These are phyloP conservation scores for Pteromalus puparum DNA, from an alignment of 1,140 invertebrate species.

Conservation along the genomic window DNA sequence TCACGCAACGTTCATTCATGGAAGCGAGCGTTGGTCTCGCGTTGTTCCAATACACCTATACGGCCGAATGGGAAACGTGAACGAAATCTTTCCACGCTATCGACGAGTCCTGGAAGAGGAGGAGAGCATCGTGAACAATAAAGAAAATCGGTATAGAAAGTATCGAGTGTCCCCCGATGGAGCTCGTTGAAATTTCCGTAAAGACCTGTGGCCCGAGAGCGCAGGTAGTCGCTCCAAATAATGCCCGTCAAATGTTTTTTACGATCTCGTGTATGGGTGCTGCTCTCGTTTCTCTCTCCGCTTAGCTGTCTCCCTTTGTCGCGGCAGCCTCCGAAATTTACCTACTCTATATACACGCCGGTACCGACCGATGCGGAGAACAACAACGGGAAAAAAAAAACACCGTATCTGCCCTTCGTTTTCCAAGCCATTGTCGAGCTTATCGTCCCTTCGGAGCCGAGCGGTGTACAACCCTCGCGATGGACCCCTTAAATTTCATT, in stretches of 20 bases:
- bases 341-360: slow-evolving; percentile 2
- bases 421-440: slow-evolving; percentile 6
- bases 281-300: background rate
- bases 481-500: slow-evolving; percentile 18
- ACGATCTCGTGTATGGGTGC: background rate
- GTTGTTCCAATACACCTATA: background rate
- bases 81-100: background rate
- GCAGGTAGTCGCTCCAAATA: slow-evolving; percentile 40
- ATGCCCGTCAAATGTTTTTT: slow-evolving; percentile 36
- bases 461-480: background rate
- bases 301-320: background rate
- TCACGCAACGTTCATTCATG: background rate
- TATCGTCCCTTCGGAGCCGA: slow-evolving; percentile 17
- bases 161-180: slow-evolving; percentile 19
- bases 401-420: slow-evolving; percentile 11
- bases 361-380: background rate
- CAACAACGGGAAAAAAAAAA: background rate
- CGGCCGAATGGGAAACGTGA: background rate
- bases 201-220: slow-evolving; percentile 2
- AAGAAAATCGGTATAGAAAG: background rate
- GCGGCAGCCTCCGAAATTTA: slow-evolving; percentile 31
- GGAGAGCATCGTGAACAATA: background rate
- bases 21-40: too few relatives aligned
- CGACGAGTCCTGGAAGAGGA: background rate
- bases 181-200: slow-evolving; percentile 21